These are phyloP conservation scores for Corythaixoides concolor DNA, from an alignment of 2,113 vertebrate species.

Conservation along the genomic window DNA sequence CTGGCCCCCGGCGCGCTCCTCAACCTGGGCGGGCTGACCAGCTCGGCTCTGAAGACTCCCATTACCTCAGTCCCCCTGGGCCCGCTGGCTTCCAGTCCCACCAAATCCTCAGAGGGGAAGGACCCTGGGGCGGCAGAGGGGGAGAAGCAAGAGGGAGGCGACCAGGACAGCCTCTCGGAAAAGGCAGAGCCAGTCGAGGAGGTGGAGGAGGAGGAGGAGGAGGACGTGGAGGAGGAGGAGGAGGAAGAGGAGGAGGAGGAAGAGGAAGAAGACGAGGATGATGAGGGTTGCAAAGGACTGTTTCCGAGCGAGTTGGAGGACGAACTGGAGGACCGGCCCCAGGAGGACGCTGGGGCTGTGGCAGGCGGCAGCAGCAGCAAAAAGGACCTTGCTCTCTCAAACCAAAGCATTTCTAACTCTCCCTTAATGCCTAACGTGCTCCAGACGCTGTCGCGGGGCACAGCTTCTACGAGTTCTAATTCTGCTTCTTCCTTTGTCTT, in stretches of 20 bases:
- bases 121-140: conserved; percentile 72
- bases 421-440: conserved; percentile 99
- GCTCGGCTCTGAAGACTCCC: conserved; percentile 85
- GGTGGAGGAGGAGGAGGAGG: conserved; percentile 79
- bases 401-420: conserved; percentile 99
- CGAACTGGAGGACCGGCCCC: conserved; percentile 86
- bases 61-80: conserved; percentile 92
- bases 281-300: conserved; percentile 84
- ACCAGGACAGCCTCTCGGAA: conserved; percentile 73
- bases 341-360: conserved; percentile 79
- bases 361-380: conserved; percentile 79
- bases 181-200: conserved; percentile 76
- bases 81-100: conserved; percentile 84
- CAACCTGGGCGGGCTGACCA: conserved; percentile 89
- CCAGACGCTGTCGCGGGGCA: conserved; percentile 90
- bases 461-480: conserved; percentile 89
- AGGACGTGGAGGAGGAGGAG: conserved; percentile 77
- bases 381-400: conserved; percentile 97
- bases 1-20: conserved; percentile 82
- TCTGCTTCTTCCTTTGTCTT: conserved; percentile 91
- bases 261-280: conserved; percentile 89
- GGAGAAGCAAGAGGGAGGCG: conserved; percentile 72
- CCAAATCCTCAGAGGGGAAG: conserved; percentile 88
- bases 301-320: conserved; percentile 84
- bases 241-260: conserved; percentile 88